These are phyloP conservation scores for Lycaena phlaeas DNA, from an alignment of 2,888 invertebrate genomes.

Conservation along the genomic window DNA sequence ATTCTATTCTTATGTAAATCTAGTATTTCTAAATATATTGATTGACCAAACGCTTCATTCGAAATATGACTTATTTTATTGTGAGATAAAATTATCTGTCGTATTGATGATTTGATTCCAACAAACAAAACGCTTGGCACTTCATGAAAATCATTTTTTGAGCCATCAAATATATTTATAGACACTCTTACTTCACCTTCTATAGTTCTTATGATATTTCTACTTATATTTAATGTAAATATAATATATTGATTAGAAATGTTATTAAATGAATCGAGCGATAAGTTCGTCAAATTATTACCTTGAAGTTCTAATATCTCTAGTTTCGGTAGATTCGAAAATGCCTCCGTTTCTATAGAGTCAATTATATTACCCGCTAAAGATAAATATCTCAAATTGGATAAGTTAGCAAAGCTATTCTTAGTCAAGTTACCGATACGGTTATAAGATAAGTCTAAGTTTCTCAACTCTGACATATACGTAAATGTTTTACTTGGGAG, in stretches of 20 bases:
- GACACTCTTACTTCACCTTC: constrained; percentile 69
- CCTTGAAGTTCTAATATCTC: constrained; percentile 86
- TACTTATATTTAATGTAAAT: constrained; percentile 83
- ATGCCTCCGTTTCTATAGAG: constrained; percentile 80
- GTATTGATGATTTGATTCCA: constrained; percentile 75
- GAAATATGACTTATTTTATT: constrained; percentile 82
- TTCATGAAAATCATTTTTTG: constrained; percentile 77
- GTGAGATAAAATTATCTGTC: constrained; percentile 80
- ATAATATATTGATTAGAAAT: constrained; percentile 77
- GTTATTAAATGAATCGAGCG: constrained; percentile 78
- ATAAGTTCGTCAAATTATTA: constrained; percentile 81
- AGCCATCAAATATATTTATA: constrained; percentile 80
- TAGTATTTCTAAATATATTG: constrained; percentile 80
- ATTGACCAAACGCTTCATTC: constrained; percentile 81
- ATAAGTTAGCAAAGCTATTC: constrained; percentile 83
- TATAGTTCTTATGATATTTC: constrained; percentile 73
- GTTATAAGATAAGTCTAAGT: constrained; percentile 85
- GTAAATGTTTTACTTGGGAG: constrained; percentile 81
- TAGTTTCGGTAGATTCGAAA: constrained; percentile 82
- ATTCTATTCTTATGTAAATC: constrained; percentile 84
- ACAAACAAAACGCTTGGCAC: constrained; percentile 78
- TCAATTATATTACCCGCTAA: constrained; percentile 86
- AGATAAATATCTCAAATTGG: constrained; percentile 85
- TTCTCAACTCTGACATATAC: constrained; percentile 80
- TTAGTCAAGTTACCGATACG: constrained; percentile 79